phyloP scores from a whole-genome alignment of 2,113 vertebrate genomes.

The Phalacrocorax pelagicus region DNA sequence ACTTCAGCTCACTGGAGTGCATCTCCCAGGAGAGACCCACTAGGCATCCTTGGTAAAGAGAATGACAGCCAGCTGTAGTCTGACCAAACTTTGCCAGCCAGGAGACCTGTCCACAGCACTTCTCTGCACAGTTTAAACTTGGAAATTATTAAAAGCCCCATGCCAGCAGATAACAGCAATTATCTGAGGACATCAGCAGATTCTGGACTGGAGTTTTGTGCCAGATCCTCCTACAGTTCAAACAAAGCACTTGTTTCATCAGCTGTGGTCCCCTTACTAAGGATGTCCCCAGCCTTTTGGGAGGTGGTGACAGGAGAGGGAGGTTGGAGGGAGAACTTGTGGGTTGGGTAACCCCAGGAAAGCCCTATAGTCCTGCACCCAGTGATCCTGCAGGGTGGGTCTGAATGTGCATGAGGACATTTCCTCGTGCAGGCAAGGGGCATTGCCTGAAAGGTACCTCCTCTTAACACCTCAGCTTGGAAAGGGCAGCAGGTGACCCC shows the following conservation, averaged over 20 bases:
- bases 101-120: not conserved
- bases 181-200: not conserved
- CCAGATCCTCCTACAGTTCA: not conserved
- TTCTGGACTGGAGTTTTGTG: not conserved
- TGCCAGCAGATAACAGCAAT: not conserved
- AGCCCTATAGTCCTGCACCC: not conserved
- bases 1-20: not conserved
- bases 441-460: not conserved
- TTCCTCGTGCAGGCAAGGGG: accelerated
- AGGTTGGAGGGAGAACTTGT: not conserved
- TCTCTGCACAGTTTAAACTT: not conserved
- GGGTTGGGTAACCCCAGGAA: not conserved
- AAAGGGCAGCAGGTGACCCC: not conserved
- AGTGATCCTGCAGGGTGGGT: accelerated
- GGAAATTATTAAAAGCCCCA: not conserved
- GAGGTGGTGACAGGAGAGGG: not conserved
- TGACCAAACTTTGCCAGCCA: not conserved
- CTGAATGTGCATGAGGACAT: not conserved
- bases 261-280: not conserved
- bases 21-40: not conserved
- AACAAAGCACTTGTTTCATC: not conserved
- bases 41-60: not conserved
- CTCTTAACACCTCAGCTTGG: not conserved
- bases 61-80: not conserved
- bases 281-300: not conserved